Conservation (phyloP, 2,797 vertebrate species). For the Naso thynnoides region DNA sequence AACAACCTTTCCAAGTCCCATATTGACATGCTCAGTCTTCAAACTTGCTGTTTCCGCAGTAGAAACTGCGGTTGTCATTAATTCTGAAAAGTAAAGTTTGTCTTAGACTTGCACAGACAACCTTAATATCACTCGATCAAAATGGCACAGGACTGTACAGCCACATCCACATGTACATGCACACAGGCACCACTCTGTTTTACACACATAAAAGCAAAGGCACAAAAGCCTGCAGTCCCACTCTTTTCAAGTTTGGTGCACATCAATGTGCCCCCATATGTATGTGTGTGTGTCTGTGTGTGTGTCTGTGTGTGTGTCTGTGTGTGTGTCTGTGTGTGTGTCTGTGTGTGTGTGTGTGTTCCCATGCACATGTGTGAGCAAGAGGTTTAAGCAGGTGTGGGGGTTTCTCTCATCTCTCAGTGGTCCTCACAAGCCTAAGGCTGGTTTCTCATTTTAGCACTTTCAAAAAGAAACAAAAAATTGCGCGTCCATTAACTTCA, state of each 20-base stretch:
- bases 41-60: neutral
- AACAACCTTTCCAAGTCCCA: slow-evolving; percentile 11
- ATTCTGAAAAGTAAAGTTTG: slow-evolving; percentile 29
- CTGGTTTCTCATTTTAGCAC: slow-evolving; percentile 30
- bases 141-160: slow-evolving; percentile 24
- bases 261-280: slow-evolving; percentile 7
- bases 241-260: slow-evolving; percentile 38
- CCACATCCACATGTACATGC: slow-evolving; percentile 15
- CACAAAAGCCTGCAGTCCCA: slow-evolving; percentile 46
- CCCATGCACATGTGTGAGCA: slow-evolving; percentile 5
- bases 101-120: slow-evolving; percentile 26
- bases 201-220: slow-evolving; percentile 67
- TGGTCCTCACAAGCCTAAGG: slow-evolving; percentile 48
- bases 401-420: slow-evolving; percentile 59
- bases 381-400: slow-evolving; percentile 56
- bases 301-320: neutral
- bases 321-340: neutral
- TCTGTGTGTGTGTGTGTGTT: neutral
- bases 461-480: slow-evolving; percentile 5
- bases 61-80: slow-evolving; percentile 1
- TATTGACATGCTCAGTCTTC: neutral
- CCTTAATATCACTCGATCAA: slow-evolving; percentile 40
- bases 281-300: neutral
- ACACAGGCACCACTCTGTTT: slow-evolving; percentile 37
- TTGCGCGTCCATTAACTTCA: slow-evolving; percentile 34